Evolutionary conservation across 1,140 invertebrate genomes (phyloP).

Genomic region (Melanaphis sacchari): DNA sequence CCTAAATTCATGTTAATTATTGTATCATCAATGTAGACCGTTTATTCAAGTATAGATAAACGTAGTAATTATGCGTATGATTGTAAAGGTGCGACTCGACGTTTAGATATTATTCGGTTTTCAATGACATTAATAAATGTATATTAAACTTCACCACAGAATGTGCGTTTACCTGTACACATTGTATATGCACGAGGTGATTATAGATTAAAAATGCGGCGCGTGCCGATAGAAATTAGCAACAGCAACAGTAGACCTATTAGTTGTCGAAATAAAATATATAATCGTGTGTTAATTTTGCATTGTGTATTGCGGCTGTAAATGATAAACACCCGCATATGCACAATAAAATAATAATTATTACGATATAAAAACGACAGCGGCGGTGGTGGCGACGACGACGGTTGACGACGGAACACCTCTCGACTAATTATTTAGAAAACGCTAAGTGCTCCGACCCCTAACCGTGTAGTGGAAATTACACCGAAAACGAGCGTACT

Average conservation of each 20-base stretch:
- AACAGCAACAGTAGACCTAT: background rate
- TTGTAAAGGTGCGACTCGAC: background rate
- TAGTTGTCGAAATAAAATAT: background rate
- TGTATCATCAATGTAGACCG: too few species aligned
- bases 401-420: background rate
- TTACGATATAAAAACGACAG: slow-evolving; percentile 21
- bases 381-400: background rate
- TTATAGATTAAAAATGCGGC: slow-evolving; percentile 3
- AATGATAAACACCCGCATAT: slow-evolving; percentile 38
- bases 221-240: slow-evolving; percentile 3
- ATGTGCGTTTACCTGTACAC: background rate
- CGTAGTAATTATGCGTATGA: too few species aligned
- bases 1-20: too few species aligned
- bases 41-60: too few species aligned
- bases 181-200: background rate
- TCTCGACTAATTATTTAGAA: background rate
- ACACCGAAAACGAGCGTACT: background rate
- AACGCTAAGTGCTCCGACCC: slow-evolving; percentile 29
- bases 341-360: background rate
- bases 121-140: background rate
- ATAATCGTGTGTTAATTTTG: slow-evolving; percentile 31
- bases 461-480: background rate
- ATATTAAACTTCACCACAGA: background rate
- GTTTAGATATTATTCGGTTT: background rate
- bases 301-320: background rate